Percentiles rank a stretch among this genome's conserved stretches.
Conservation (phyloP, 2,888 invertebrate species). For the Volucella inanis region DNA sequence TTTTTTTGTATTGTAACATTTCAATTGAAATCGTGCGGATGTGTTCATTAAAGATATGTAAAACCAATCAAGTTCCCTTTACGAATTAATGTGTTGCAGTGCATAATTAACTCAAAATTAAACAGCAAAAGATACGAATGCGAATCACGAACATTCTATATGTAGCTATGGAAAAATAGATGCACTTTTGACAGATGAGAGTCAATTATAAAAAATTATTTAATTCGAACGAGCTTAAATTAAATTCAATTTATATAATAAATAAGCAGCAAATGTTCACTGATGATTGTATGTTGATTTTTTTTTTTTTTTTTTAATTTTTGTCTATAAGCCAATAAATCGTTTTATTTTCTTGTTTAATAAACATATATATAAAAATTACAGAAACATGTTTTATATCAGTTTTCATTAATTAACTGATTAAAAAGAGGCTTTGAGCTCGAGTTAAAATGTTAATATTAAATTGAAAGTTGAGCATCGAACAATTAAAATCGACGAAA, state of each 20-base stretch:
- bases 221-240: slow-evolving; percentile 6
- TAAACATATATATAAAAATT: neutral
- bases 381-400: neutral
- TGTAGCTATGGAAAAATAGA: slow-evolving; percentile 31
- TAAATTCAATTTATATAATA: slow-evolving; percentile 53
- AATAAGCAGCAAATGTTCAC: slow-evolving; percentile 42
- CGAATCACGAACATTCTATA: neutral
- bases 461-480: neutral
- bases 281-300: slow-evolving; percentile 30
- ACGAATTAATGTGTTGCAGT: slow-evolving; percentile 34
- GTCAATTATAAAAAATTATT: slow-evolving; percentile 20
- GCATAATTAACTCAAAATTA: slow-evolving; percentile 60
- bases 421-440: neutral
- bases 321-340: slow-evolving; percentile 24
- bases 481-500: no score
- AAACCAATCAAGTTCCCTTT: slow-evolving; percentile 22
- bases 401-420: slow-evolving; percentile 3
- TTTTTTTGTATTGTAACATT: slow-evolving; percentile 4
- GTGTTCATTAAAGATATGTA: neutral
- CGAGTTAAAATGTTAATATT: neutral
- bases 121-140: slow-evolving; percentile 22
- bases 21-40: slow-evolving; percentile 22
- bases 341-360: neutral
- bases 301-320: no score
- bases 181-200: slow-evolving; percentile 29